Base-by-base conservation (phyloP, 2,888 invertebrate genomes). In the Lepas anatifera region DNA sequence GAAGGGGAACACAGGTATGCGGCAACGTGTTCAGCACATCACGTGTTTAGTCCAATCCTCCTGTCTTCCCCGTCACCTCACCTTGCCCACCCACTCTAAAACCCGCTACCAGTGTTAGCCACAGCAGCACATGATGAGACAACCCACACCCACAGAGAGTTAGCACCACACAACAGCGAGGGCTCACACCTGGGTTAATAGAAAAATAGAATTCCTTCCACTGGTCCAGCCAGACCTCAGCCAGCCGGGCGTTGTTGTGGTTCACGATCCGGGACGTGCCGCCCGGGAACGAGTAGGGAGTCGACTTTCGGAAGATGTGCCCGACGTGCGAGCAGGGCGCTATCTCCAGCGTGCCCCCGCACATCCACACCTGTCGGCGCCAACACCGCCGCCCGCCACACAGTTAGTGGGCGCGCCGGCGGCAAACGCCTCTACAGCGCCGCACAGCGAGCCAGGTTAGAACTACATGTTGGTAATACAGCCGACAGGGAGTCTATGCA, bases 161-260 rank as follows among this genome's bases (percentile, higher is more conserved):
- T 22, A 27, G 32, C 32, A 13, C 52, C 0, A 27, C 1, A 27
- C 16, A 2, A 1, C 27, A 1, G 52, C 29, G 25, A 27, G 27
- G 50, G 25, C 50, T 58, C 58, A 27, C 74, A 94, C 95, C 94
- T 89, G 95, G 95, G 86, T 95, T 95, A 85, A 95, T 93, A 85
- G 91, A 92, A 89, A 93, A 95, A 89, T 94, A 95, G 89, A 96
- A 95, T 81, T 92, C 90, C 87, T 94, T 94, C 91, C 97, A 97
- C 80, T 96, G 94, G 85, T 98, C 98, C 84, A 99, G 89, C 98
- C 98, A 99, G 78, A 98, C 98, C 82, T 96, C 95, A 75, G 95
- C 97, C 78, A 97, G 90, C 77, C 98, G 87, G 80, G 95, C 95
- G 84, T 96, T 95, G 88, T 99, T 99, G 85, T 95, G 94, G 85